Conservation (phyloP, 2,113 vertebrate species). For the Oreamnos americanus region DNA sequence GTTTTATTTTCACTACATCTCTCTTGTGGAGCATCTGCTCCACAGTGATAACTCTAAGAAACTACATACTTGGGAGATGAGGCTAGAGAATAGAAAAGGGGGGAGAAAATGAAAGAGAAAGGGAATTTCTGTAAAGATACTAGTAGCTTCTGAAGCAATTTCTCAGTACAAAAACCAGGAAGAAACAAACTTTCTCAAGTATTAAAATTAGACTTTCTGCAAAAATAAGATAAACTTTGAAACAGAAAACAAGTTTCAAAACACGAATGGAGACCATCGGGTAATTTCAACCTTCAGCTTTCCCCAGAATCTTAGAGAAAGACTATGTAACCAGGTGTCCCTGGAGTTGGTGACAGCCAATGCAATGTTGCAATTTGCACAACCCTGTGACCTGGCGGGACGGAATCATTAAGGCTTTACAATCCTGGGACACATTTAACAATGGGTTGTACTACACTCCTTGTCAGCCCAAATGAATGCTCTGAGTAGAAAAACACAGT, state of each 20-base stretch:
- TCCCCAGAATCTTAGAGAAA: background rate
- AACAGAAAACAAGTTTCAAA: background rate
- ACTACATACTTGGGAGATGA: background rate
- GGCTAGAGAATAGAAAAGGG: background rate
- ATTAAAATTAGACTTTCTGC: background rate
- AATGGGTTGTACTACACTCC: constrained; percentile 52
- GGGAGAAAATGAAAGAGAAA: background rate
- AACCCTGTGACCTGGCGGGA: background rate
- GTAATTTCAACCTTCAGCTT: background rate
- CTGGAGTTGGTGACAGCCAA: background rate
- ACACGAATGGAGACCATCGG: background rate
- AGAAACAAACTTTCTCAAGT: background rate
- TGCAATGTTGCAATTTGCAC: background rate
- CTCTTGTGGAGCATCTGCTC: background rate
- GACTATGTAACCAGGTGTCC: background rate
- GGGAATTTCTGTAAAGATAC: background rate
- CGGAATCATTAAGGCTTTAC: constrained; percentile 51
- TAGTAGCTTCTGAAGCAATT: background rate
- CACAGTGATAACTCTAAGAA: background rate
- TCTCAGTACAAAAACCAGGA: background rate
- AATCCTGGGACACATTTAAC: constrained; percentile 47
- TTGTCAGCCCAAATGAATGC: constrained; percentile 68
- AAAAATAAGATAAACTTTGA: background rate
- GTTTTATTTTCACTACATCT: background rate
- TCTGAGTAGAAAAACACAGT: constrained; percentile 70